phyloP scores from a whole-genome alignment of 1,140 invertebrate species.

The Pteromalus puparum region DNA sequence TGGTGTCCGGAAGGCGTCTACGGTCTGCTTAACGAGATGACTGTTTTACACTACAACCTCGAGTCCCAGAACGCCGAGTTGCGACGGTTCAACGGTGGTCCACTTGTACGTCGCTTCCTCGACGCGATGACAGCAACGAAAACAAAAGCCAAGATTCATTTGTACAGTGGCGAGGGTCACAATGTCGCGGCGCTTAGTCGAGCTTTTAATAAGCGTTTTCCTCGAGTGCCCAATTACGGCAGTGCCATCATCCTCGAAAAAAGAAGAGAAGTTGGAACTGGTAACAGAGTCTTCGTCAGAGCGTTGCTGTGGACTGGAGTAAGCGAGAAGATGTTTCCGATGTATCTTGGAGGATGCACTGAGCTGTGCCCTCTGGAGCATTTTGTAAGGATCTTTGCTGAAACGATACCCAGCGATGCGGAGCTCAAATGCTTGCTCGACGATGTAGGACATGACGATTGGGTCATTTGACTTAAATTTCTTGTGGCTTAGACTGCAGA shows the following conservation, averaged over 20 bases:
- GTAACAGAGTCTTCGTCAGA: not conserved
- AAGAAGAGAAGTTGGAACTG: not conserved
- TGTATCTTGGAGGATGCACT: not conserved
- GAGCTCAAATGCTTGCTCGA: constrained; percentile 18
- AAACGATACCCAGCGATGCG: not conserved
- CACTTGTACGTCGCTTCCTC: constrained; percentile 28
- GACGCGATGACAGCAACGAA: not conserved
- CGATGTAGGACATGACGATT: not conserved
- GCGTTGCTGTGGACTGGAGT: constrained; percentile 27
- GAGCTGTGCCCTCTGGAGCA: not conserved
- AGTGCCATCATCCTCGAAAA: constrained; percentile 41
- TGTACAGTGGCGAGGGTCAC: constrained; percentile 30
- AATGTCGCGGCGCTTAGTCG: constrained; percentile 28
- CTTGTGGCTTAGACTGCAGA: too few relatives aligned
- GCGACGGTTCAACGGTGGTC: constrained; percentile 20
- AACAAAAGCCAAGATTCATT: not conserved
- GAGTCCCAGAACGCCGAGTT: constrained; percentile 3
- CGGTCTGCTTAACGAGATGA: constrained; percentile 16
- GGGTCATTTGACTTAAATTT: too few relatives aligned
- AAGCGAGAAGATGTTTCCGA: constrained; percentile 14
- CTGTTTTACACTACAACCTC: constrained; percentile 10
- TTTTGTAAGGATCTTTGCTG: not conserved
- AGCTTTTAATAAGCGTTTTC: not conserved
- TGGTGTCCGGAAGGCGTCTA: constrained; percentile 42
- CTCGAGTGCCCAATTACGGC: constrained; percentile 16